Evolutionary conservation across 2,888 invertebrate genomes (phyloP).

Genomic region (Ceriagrion tenellum): DNA sequence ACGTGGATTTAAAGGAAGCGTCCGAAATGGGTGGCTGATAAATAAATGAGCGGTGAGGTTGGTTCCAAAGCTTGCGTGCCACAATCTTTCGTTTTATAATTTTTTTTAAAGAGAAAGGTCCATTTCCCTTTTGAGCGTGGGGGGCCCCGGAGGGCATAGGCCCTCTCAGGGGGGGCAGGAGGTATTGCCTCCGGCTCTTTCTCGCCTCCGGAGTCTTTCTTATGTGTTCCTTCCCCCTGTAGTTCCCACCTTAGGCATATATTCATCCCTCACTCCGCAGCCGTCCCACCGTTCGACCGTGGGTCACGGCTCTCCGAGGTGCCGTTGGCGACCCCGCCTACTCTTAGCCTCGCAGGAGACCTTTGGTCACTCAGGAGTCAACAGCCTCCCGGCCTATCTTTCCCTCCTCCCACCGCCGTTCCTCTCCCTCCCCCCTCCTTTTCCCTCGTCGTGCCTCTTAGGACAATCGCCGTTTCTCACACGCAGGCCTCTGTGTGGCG

Average conservation of each 20-base stretch:
- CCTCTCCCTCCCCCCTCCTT: background rate
- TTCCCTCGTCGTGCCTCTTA: too few relatives aligned
- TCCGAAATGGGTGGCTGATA: conserved; percentile 21
- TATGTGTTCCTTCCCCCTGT: background rate
- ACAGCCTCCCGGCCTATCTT: background rate
- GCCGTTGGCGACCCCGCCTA: conserved; percentile 31
- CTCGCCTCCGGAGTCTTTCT: background rate
- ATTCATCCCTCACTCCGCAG: background rate
- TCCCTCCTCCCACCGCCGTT: background rate
- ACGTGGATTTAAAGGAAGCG: conserved; percentile 20
- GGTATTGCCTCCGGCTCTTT: background rate
- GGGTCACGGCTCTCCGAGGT: conserved; percentile 13
- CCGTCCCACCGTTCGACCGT: background rate
- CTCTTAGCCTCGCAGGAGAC: conserved; percentile 48
- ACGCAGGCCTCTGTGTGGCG: background rate
- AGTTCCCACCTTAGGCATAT: background rate
- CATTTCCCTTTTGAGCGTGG: background rate
- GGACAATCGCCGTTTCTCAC: background rate
- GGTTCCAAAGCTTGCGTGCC: background rate
- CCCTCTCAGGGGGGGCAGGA: background rate
- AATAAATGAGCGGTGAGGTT: conserved; percentile 12
- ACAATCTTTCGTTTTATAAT: background rate
- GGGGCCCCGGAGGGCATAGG: background rate
- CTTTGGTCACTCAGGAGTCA: conserved; percentile 40
- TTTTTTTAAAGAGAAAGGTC: background rate